Percentiles rank a stretch among this genome's conserved stretches.
Conservation (phyloP, 1,140 invertebrate species). For the Melitaea cinxia region DNA sequence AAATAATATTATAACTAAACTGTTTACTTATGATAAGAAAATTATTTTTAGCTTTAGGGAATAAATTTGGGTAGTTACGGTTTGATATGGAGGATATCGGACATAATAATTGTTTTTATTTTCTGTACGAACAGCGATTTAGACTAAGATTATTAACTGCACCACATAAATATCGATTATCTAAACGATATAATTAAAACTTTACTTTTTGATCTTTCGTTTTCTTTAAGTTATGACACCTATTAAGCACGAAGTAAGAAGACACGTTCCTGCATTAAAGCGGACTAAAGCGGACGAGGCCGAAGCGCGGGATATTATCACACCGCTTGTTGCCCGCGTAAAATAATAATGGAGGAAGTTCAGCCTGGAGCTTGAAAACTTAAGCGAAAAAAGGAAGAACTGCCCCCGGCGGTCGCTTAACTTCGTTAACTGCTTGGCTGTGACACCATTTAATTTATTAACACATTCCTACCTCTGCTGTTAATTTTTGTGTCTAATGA, state of each 20-base stretch:
- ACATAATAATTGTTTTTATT: too few species aligned
- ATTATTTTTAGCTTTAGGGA: too few species aligned
- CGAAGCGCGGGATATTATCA: slow-evolving; percentile 79
- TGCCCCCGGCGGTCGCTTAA: slow-evolving; percentile 60
- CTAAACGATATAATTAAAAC: slow-evolving; percentile 24
- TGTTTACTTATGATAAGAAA: too few species aligned
- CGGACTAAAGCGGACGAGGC: slow-evolving; percentile 57
- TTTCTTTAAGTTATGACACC: slow-evolving; percentile 79
- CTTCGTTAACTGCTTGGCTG: slow-evolving; percentile 69
- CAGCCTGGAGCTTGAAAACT: slow-evolving; percentile 76
- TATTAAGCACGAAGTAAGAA: slow-evolving; percentile 76
- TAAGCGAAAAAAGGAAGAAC: slow-evolving; percentile 72
- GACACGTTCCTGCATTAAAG: slow-evolving; percentile 77
- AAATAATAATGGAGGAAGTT: slow-evolving; percentile 83
- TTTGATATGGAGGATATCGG: too few species aligned
- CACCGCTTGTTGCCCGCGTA: slow-evolving; percentile 82
- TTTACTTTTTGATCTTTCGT: slow-evolving; percentile 64
- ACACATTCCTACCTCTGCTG: slow-evolving; percentile 63
- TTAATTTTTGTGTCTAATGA: slow-evolving; percentile 60
- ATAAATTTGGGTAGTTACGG: too few species aligned
- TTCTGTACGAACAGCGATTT: not conserved
- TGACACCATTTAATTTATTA: slow-evolving; percentile 81
- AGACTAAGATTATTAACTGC: not conserved
- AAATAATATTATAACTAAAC: too few species aligned
- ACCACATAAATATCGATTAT: not conserved